A percentile compares a stretch with the other conserved stretches of the same genome.
These are phyloP conservation scores for Camarhynchus parvulus DNA, from an alignment of 2,113 vertebrate species.

Conservation along the genomic window DNA sequence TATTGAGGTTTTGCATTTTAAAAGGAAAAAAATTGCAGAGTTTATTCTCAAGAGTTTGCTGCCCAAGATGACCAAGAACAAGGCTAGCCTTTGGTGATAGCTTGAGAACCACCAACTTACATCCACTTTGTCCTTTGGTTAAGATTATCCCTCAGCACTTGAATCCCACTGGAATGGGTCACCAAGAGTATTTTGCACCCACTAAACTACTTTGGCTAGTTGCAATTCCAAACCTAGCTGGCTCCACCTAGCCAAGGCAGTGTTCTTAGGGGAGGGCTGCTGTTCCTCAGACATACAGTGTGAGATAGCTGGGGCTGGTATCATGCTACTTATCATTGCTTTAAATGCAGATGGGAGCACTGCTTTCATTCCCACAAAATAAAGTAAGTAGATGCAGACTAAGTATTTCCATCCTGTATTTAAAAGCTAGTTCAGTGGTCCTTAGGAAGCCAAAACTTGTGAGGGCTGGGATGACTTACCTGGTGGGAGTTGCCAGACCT, in stretches of 20 bases:
- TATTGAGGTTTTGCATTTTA: not conserved
- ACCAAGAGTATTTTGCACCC: not conserved
- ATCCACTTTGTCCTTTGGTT: not conserved
- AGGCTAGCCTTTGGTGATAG: not conserved
- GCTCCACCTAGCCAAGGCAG: not conserved
- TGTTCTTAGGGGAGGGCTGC: not conserved
- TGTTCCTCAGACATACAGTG: fast-evolving
- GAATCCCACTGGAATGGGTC: not conserved
- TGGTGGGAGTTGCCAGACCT: not conserved
- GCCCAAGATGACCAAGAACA: not conserved
- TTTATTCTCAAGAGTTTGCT: not conserved
- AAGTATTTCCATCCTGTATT: not conserved
- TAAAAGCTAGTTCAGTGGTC: not conserved
- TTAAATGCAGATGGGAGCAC: not conserved
- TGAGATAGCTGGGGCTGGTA: not conserved
- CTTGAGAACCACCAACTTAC: not conserved
- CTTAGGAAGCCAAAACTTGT: not conserved
- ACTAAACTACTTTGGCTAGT: not conserved
- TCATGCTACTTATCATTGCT: not conserved
- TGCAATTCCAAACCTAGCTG: not conserved
- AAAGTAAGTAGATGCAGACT: not conserved
- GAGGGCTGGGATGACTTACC: not conserved
- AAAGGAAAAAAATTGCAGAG: not conserved
- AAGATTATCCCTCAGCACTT: not conserved
- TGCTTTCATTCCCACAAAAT: not conserved